These are phyloP conservation scores for Stictocephala bisonia DNA, from an alignment of 2,888 invertebrate genomes.

Conservation along the genomic window DNA sequence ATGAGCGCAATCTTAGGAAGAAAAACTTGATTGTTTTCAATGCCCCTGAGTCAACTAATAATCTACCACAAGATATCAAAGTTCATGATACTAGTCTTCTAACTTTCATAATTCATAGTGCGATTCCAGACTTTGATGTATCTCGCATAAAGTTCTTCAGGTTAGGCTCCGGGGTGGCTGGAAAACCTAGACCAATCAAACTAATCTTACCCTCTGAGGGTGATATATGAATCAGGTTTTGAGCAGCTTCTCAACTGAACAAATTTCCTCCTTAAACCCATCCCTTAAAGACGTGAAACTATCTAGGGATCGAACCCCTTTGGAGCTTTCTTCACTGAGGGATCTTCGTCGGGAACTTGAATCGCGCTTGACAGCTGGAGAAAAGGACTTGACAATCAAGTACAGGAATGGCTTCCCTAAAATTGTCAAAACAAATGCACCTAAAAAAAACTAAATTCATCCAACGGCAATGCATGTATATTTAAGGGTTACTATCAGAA, in stretches of 20 bases:
- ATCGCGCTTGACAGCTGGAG: too few relatives aligned
- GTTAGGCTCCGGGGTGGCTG: background rate
- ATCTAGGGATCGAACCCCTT: too few relatives aligned
- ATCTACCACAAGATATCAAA: background rate
- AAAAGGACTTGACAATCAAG: too few relatives aligned
- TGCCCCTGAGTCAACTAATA: background rate
- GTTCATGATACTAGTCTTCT: background rate
- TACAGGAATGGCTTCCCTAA: too few relatives aligned
- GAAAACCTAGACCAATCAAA: background rate
- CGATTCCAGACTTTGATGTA: background rate
- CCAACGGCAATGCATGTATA: too few relatives aligned
- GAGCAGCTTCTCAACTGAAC: background rate
- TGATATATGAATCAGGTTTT: background rate
- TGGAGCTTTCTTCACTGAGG: too few relatives aligned
- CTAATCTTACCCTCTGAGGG: background rate
- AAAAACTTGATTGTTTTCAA: background rate
- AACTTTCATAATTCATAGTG: background rate
- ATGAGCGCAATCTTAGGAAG: slow-evolving; percentile 12
- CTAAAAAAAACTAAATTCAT: too few relatives aligned
- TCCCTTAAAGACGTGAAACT: too few relatives aligned
- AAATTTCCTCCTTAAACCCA: too few relatives aligned
- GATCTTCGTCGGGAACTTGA: too few relatives aligned
- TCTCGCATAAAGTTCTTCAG: background rate
- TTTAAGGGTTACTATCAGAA: too few relatives aligned
- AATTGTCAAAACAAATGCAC: too few relatives aligned